Conservation (phyloP, 1,140 invertebrate species). For the Pseudomyrmex flavicornis region DNA sequence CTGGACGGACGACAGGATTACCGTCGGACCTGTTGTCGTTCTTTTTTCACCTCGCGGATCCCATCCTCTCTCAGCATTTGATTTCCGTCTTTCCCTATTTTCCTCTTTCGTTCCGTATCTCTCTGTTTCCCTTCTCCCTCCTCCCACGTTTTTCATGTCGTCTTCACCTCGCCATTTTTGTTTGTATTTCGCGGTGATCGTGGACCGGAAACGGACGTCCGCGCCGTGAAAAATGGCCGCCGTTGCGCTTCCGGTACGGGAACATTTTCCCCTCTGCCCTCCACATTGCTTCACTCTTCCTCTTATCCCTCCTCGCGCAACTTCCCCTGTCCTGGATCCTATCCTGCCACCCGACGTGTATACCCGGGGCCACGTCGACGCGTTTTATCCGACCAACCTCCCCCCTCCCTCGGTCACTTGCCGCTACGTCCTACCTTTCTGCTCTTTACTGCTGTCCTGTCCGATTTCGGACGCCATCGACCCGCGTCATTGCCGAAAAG, state of each 20-base stretch:
- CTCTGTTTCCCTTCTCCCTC: not conserved
- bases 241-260: conserved; percentile 76
- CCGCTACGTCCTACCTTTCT: conserved; percentile 36
- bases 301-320: conserved; percentile 31
- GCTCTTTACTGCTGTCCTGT: conserved; percentile 41
- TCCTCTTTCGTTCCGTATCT: conserved; percentile 37
- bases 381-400: conserved; percentile 40
- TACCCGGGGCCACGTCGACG: conserved; percentile 23
- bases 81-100: conserved; percentile 55
- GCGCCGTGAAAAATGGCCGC: conserved; percentile 81
- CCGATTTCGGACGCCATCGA: conserved; percentile 51
- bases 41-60: conserved; percentile 51
- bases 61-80: conserved; percentile 39
- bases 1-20: conserved; percentile 33
- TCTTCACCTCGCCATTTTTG: conserved; percentile 75
- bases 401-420: not conserved
- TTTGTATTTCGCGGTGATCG: conserved; percentile 81
- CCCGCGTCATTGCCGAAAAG: conserved; percentile 2
- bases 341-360: conserved; percentile 24
- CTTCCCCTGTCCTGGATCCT: conserved; percentile 37
- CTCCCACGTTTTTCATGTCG: conserved; percentile 23
- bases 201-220: conserved; percentile 82
- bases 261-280: conserved; percentile 28
- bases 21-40: conserved; percentile 40
- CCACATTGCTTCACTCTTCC: conserved; percentile 7